Evolutionary conservation across 2,113 vertebrate genomes (phyloP).

Genomic region (Zosterops hypoxanthus): DNA sequence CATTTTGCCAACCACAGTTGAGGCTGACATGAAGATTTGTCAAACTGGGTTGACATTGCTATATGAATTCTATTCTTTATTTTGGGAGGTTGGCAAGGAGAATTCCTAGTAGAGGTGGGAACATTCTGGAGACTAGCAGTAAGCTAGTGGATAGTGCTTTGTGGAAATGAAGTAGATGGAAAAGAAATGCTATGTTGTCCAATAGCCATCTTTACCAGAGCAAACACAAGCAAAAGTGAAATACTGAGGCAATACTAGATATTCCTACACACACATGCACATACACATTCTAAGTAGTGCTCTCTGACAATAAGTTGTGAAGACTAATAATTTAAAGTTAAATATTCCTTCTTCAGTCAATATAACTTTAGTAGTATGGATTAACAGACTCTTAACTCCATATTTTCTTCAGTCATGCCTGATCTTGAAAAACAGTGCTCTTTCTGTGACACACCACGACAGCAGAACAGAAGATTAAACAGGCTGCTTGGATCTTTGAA

Average conservation of each 20-base stretch:
- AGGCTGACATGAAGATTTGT: constrained; percentile 26
- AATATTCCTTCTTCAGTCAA: background rate
- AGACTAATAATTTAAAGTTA: background rate
- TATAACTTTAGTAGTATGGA: background rate
- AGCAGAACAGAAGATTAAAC: background rate
- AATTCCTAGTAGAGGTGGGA: background rate
- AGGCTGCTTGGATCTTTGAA: background rate
- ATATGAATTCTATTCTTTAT: background rate
- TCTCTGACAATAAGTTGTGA: background rate
- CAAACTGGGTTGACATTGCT: constrained; percentile 24
- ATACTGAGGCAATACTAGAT: background rate
- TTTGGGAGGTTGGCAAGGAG: background rate
- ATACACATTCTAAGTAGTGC: background rate
- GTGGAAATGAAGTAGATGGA: background rate
- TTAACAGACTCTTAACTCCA: background rate
- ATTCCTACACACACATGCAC: background rate
- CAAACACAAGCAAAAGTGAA: background rate
- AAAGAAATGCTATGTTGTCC: background rate
- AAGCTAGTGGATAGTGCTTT: background rate
- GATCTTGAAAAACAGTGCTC: background rate
- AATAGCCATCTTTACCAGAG: background rate
- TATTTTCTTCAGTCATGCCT: background rate
- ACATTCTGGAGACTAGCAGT: background rate
- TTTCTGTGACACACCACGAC: fast-evolving
- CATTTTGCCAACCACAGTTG: constrained; percentile 13